phyloP scores from a whole-genome alignment of 2,113 vertebrate species.

The Otocyon megalotis region DNA sequence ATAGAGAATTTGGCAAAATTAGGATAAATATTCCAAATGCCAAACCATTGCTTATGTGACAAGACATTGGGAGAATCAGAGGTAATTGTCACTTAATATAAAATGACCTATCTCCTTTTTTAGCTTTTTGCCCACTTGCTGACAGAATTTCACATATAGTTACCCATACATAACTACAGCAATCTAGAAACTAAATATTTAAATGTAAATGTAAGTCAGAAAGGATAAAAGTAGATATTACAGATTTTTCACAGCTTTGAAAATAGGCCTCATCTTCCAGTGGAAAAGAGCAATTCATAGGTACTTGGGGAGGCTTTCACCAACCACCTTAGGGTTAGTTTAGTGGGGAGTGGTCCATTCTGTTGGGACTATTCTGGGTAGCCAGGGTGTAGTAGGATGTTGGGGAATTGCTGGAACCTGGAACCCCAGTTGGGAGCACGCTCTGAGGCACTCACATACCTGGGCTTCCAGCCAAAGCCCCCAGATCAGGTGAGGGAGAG shows the following conservation, averaged over 20 bases:
- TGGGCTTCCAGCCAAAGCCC: not conserved
- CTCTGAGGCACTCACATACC: fast-evolving
- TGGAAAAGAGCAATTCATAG: not conserved
- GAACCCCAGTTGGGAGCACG: not conserved
- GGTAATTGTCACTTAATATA: not conserved
- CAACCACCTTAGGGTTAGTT: no score
- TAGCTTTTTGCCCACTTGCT: not conserved
- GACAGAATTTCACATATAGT: not conserved
- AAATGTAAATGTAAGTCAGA: not conserved
- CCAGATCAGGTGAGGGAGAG: not conserved
- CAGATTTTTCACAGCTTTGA: not conserved
- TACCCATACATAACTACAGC: not conserved
- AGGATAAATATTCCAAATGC: not conserved
- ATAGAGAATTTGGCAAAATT: not conserved
- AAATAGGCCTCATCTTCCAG: not conserved
- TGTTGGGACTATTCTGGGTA: not conserved
- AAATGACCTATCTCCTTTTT: not conserved
- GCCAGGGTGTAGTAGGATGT: not conserved
- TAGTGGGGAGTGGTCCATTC: not conserved
- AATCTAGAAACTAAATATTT: not conserved
- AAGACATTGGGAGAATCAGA: not conserved
- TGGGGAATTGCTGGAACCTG: not conserved
- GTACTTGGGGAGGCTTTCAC: not conserved
- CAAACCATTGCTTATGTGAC: not conserved
- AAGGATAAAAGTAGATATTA: not conserved